Percentiles rank a stretch among this genome's conserved stretches.
Conservation (phyloP, 2,888 invertebrate genomes). For the Amphipyra berbera region DNA sequence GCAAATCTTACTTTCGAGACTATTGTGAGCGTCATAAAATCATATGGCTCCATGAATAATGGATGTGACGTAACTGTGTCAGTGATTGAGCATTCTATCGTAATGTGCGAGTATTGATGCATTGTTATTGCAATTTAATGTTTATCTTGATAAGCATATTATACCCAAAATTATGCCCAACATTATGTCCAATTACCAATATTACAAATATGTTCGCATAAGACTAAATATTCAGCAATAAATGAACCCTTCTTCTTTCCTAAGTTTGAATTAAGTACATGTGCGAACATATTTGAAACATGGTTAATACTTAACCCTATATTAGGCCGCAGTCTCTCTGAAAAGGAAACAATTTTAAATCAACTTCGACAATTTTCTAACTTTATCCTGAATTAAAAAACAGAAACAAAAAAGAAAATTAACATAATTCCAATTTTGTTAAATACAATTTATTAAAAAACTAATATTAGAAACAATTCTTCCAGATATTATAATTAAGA, state of each 20-base stretch:
- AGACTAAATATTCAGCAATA: slow-evolving; percentile 6
- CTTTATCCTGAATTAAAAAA: not conserved
- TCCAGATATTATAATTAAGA: not conserved
- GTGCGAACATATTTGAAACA: slow-evolving; percentile 53
- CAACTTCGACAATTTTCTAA: not conserved
- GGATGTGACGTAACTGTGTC: slow-evolving; percentile 30
- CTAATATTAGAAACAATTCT: not conserved
- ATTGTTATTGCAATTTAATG: slow-evolving; percentile 36
- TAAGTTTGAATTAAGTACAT: slow-evolving; percentile 4
- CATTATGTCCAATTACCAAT: slow-evolving; percentile 28
- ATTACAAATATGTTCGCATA: slow-evolving; percentile 48
- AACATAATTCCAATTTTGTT: not conserved
- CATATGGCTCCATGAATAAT: slow-evolving; percentile 31
- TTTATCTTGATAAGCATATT: slow-evolving; percentile 32
- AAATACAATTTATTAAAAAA: not conserved
- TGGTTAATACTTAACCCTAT: slow-evolving; percentile 19
- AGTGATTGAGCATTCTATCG: slow-evolving; percentile 39
- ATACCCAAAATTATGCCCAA: slow-evolving; percentile 21
- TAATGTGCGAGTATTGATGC: slow-evolving; percentile 31
- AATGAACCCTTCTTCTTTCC: not conserved
- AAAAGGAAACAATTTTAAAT: slow-evolving; percentile 2
- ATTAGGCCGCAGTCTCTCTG: slow-evolving; percentile 45
- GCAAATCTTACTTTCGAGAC: slow-evolving; percentile 18
- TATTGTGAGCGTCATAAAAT: slow-evolving; percentile 38
- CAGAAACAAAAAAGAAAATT: not conserved